Evolutionary conservation across 2,113 vertebrate genomes (phyloP), one percentile per base, ranked within the genome.

Genomic region (Zootoca vivipara): DNA sequence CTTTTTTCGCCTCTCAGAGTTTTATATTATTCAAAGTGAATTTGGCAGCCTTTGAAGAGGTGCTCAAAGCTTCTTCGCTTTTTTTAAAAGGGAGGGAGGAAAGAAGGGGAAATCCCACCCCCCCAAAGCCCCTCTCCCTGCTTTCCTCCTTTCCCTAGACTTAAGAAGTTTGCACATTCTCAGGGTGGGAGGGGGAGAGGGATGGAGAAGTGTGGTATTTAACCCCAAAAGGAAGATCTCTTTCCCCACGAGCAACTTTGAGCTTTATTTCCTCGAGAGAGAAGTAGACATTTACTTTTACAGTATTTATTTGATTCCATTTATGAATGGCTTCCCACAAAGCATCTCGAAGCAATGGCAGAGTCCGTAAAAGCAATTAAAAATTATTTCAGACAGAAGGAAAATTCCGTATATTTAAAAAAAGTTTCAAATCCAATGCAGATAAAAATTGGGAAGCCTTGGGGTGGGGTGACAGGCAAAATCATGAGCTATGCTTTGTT

Each of bases 1-100:
- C 74, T 67, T 78, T 67, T 67, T 64, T 65, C 74, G 38, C 74
- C 85, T 86, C 74, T 86, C 24, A 7, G 56, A 85, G 85, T 78
- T 78, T 86, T 86, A 86, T 86, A 78, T 86, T 78, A 86, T 86
- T 86, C 85, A 86, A 86, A 78, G 85, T 86, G 85, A 78, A 86
- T 78, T 86, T 86, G 85, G 85, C 85, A 86, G 85, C 74, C 85
- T 86, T 86, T 86, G 85, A 86, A 86, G 85, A 78, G 38, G 74
- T 42, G 62, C 74, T 67, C 85, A 65, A 52, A 86, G 58, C 74
- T 65, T 85, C 83, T 85, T 62, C 7, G 3, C 35, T 40, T 52
- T 26, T 15, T 38, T 24, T 7, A 35, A 35, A 83, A 30, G 35
- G 26, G 38, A 35, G 64, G 24, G 35, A 1, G 38, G 35, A 18